Percentiles rank a stretch among this genome's conserved stretches.
Conservation (phyloP, 2,797 vertebrate genomes). For the Coreius guichenoti region DNA sequence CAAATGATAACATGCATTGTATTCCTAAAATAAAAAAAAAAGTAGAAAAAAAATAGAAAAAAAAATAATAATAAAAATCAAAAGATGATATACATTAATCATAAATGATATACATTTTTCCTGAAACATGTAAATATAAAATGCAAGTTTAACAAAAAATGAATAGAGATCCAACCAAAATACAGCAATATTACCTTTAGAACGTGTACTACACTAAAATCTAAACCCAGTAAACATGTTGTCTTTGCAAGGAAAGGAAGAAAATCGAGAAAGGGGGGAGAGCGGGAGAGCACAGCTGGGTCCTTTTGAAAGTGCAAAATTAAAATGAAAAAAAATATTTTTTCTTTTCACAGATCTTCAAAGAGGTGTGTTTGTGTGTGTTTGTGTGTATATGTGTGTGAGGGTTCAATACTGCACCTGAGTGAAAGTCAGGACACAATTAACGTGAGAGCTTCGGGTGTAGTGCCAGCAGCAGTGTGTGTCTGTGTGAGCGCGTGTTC, state of each 20-base stretch:
- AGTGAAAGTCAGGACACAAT: constrained; percentile 54
- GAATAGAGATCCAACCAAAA: background rate
- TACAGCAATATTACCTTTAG: background rate
- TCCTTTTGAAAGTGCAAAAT: constrained; percentile 54
- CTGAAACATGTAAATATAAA: no score
- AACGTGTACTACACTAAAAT: background rate
- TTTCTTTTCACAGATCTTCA: constrained; percentile 51
- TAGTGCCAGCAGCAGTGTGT: constrained; percentile 46
- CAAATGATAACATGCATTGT: no score
- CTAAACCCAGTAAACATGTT: background rate
- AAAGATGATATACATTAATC: no score
- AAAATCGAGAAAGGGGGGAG: constrained; percentile 21
- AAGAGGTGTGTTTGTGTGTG: background rate
- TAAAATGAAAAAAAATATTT: constrained; percentile 42
- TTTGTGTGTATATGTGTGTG: constrained; percentile 1
- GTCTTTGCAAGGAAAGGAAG: background rate
- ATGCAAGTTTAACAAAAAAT: background rate
- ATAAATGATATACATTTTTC: no score
- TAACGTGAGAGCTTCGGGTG: constrained; percentile 53
- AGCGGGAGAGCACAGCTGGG: constrained; percentile 55
- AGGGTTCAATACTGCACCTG: constrained; percentile 50
- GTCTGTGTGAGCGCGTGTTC: constrained; percentile 16
- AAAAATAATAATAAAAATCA: no score
- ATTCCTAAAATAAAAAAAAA: no score
- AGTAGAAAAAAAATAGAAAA: no score